phyloP scores from a whole-genome alignment of 2,797 vertebrate genomes.

The Bradypus variegatus region DNA sequence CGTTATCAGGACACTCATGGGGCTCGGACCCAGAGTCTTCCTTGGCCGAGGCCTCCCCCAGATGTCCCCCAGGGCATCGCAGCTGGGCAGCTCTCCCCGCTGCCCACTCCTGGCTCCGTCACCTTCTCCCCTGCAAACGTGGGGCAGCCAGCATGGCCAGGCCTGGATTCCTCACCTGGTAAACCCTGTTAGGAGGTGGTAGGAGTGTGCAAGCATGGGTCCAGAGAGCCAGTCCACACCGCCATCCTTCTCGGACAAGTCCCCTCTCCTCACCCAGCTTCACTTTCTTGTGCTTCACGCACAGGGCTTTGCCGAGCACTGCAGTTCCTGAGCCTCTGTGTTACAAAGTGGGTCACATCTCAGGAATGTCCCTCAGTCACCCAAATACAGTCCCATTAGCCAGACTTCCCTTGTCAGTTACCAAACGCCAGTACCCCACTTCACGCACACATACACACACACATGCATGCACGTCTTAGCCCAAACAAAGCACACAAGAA shows the following conservation, averaged over 20 bases:
- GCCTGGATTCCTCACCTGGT: neutral
- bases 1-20: neutral
- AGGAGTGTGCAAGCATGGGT: fast-evolving
- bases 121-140: neutral
- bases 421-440: neutral
- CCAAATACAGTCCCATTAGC: fast-evolving
- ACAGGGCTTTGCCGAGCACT: neutral
- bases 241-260: neutral
- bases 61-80: neutral
- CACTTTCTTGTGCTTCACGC: neutral
- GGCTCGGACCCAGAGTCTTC: neutral
- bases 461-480: no score
- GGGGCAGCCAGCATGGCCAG: fast-evolving
- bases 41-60: neutral
- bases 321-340: neutral
- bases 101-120: neutral
- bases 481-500: neutral
- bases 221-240: neutral
- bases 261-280: neutral
- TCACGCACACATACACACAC: no score
- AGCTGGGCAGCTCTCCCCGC: neutral
- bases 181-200: neutral
- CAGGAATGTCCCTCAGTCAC: neutral
- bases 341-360: neutral
- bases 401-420: neutral